Conservation (phyloP, 1,140 invertebrate genomes). For the Mesaphorura yosii region DNA sequence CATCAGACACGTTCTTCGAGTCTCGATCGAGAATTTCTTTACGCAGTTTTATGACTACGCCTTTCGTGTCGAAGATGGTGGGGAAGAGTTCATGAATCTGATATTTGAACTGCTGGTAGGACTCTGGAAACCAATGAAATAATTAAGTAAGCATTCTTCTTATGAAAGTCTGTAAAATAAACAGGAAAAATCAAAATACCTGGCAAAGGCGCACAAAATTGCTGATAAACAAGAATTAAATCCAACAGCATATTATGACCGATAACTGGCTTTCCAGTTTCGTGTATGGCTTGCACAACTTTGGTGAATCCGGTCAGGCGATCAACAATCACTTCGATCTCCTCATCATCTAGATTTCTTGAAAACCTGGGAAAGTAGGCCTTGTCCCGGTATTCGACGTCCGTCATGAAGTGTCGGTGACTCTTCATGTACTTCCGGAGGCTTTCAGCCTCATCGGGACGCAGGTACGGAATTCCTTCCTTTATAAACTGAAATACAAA, state of each 20-base stretch:
- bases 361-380: conserved; percentile 13
- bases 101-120: conserved; percentile 52
- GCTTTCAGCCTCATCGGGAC: conserved; percentile 40
- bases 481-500: conserved; percentile 57
- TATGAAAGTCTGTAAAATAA: neutral
- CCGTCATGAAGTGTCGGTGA: neutral
- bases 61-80: conserved; percentile 58
- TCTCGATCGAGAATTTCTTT: neutral
- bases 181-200: conserved; percentile 35
- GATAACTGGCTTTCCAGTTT: conserved; percentile 53
- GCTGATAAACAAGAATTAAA: conserved; percentile 54
- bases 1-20: neutral
- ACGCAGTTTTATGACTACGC: conserved; percentile 46
- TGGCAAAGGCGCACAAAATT: conserved; percentile 57
- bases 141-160: neutral
- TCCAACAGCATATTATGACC: conserved; percentile 64
- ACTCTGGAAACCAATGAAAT: conserved; percentile 37
- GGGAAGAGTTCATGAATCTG: conserved; percentile 53
- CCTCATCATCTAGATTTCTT: conserved; percentile 15
- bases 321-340: conserved; percentile 38
- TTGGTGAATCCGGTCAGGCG: conserved; percentile 52
- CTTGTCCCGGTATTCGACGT: neutral
- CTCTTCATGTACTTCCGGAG: conserved; percentile 35
- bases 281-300: conserved; percentile 48
- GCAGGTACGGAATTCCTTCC: conserved; percentile 53